Conservation (phyloP, 2,888 invertebrate species). For the Trissonchulus sp. region DNA sequence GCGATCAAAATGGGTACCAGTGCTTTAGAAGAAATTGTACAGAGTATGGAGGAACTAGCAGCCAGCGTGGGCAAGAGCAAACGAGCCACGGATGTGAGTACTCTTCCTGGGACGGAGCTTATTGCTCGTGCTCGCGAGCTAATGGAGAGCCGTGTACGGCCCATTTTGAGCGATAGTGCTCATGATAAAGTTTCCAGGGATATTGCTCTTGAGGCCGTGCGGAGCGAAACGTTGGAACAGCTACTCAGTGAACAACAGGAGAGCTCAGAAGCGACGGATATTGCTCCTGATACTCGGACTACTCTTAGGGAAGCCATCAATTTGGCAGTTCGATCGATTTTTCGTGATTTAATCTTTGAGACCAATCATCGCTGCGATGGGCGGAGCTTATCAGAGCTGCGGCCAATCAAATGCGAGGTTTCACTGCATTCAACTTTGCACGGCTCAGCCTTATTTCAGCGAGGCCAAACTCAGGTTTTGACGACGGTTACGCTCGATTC, state of each 20-base stretch:
- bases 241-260: constrained; percentile 50
- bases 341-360: constrained; percentile 32
- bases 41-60: constrained; percentile 9
- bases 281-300: neutral
- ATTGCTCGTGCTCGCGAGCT: constrained; percentile 57
- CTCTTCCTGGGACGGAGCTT: neutral
- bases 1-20: constrained; percentile 12
- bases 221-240: constrained; percentile 65
- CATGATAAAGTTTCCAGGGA: constrained; percentile 82
- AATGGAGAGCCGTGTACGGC: constrained; percentile 53
- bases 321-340: neutral
- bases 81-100: constrained; percentile 52
- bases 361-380: constrained; percentile 65
- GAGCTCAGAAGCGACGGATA: too few species aligned
- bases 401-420: constrained; percentile 76
- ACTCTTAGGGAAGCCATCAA: constrained; percentile 49
- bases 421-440: constrained; percentile 83
- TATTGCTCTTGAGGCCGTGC: constrained; percentile 66
- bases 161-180: constrained; percentile 69
- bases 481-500: constrained; percentile 93
- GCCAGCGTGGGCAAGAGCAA: constrained; percentile 65
- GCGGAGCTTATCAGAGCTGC: constrained; percentile 66
- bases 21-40: constrained; percentile 27
- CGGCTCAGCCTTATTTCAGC: constrained; percentile 89
- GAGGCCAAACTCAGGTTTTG: constrained; percentile 62